These are phyloP conservation scores for Nematolebias whitei DNA, from an alignment of 2,113 vertebrate genomes.

Conservation along the genomic window DNA sequence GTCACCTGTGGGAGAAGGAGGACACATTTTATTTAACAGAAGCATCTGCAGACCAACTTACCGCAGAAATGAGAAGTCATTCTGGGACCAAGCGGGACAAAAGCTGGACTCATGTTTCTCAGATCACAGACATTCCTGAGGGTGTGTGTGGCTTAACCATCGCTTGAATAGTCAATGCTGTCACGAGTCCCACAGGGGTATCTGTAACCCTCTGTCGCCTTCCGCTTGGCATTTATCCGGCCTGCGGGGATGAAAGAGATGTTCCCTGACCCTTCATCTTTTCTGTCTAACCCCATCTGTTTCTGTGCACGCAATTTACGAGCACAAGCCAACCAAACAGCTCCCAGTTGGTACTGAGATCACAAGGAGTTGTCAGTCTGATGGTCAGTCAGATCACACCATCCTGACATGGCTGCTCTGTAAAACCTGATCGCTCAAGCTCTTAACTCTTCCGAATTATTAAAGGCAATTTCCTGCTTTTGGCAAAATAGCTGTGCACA, in stretches of 20 bases:
- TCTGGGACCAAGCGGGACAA: constrained; percentile 41
- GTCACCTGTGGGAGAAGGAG: constrained; percentile 60
- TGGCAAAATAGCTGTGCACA: not conserved
- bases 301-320: not conserved
- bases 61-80: constrained; percentile 12
- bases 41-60: not conserved
- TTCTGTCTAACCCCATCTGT: constrained; percentile 35
- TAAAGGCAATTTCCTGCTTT: not conserved
- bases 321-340: constrained; percentile 26
- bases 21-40: not conserved
- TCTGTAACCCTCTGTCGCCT: constrained; percentile 69
- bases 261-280: constrained; percentile 31
- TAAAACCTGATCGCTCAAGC: not conserved
- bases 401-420: constrained; percentile 2
- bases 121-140: constrained; percentile 67
- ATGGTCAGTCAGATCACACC: constrained; percentile 38
- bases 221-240: constrained; percentile 65
- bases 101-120: constrained; percentile 61
- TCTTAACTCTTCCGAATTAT: no score
- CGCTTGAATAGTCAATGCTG: constrained; percentile 62
- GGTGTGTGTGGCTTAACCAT: constrained; percentile 49
- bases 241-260: constrained; percentile 59
- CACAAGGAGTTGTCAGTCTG: constrained; percentile 39
- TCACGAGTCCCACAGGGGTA: constrained; percentile 61
- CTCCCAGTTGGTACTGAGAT: constrained; percentile 35